Conservation (phyloP, 92 coral and sea anemone species). For the Zoanthus solanderi region DNA sequence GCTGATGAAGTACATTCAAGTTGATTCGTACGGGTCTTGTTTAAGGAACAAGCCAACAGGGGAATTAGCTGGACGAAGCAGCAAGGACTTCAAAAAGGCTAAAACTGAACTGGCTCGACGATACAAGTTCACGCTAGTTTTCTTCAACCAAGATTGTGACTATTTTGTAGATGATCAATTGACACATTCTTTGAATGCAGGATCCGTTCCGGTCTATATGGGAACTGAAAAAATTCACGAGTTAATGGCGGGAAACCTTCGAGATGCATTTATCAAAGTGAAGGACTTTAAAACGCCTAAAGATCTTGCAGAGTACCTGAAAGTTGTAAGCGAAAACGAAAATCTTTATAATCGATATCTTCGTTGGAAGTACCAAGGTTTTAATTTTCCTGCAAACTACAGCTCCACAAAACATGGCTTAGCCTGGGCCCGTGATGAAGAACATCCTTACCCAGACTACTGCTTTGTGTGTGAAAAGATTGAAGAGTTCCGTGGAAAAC, state of each 20-base stretch:
- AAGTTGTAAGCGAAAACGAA: conserved; percentile 61
- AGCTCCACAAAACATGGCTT: neutral
- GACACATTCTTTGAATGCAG: conserved; percentile 70
- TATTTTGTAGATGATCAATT: conserved; percentile 77
- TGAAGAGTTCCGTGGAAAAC: neutral
- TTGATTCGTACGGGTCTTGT: conserved; percentile 79
- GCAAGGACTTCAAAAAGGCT: conserved; percentile 30
- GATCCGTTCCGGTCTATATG: conserved; percentile 76
- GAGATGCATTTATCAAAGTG: conserved; percentile 62
- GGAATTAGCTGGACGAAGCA: neutral
- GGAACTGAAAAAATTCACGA: conserved; percentile 76
- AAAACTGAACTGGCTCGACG: conserved; percentile 53
- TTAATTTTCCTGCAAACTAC: conserved; percentile 33
- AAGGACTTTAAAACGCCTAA: conserved; percentile 66
- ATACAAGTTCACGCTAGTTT: conserved; percentile 75
- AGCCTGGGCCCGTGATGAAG: conserved; percentile 1
- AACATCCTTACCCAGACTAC: neutral
- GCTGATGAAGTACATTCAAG: conserved; percentile 68
- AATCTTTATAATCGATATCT: conserved; percentile 59
- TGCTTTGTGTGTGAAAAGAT: neutral
- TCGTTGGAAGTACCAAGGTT: conserved; percentile 76
- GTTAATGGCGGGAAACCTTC: conserved; percentile 68
- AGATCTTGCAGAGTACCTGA: conserved; percentile 68
- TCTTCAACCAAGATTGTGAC: conserved; percentile 79
- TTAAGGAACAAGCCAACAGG: conserved; percentile 45